These are phyloP conservation scores for cattle (Bos taurus) DNA, from an alignment of 2,113 vertebrate genomes.

Conservation along the genomic window ARS-UCD2.0 NC_037330.1:100132501-100133000, in stretches of 20 bases:
- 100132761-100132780: neutral
- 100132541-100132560: neutral
- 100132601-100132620: neutral
- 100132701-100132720: neutral
- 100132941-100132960: neutral
- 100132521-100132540: neutral
- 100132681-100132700: neutral
- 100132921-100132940: neutral
- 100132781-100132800: neutral
- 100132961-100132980: neutral
- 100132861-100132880: neutral
- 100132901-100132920: neutral
- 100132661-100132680: constrained; percentile 5
- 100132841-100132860: neutral
- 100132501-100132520: neutral
- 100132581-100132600: neutral
- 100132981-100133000: neutral
- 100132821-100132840: neutral
- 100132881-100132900: neutral
- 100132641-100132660: neutral
- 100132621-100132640: neutral
- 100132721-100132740: neutral
- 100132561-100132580: constrained; percentile 30
- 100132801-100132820: neutral
- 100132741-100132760: neutral